Evolutionary conservation across 2,888 invertebrate genomes (phyloP), one percentile per base, ranked within the genome.

Genomic region (Torymus texanus): DNA sequence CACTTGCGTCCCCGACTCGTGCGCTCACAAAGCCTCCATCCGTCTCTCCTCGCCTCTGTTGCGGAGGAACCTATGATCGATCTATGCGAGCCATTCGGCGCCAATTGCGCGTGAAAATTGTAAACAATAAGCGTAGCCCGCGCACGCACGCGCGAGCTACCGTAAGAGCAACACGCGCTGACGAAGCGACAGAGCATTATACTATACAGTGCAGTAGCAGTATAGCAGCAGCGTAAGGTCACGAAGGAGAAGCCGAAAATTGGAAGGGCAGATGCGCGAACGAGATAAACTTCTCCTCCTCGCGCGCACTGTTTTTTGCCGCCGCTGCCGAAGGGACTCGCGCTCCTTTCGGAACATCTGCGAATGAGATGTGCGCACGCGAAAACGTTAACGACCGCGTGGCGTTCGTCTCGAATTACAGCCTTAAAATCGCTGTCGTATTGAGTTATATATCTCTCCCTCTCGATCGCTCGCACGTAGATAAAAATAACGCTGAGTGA

Each of bases 41-140:
- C 66, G 51, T 41, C 41, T 41, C 41, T 41, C 41, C 41, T 41
- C 41, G 41, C 41, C 41, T 41, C 58, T 16, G n/a, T 58, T 29
- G 18, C 70, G 80, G 81, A 85, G 84, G 81, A 86, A 85, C 85
- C 81, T 81, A 86, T 85, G 88, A 90, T 90, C 89, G 87, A 89
- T 90, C 88, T 87, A 87, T 85, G 85, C 63, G 16, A 59, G 79
- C 80, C 81, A 89, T 88, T 87, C 86, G 84, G 70, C 81, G 86
- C 82, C 90, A 89, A 90, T 90, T 90, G 88, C 86, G 86, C 89
- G 89, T 89, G 87, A 89, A 88, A 90, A 88, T 89, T 85, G 86
- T 86, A 87, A 86, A 90, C 89, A 89, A 90, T 87, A 62, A 53
- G 8, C 2, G 58, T 50, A 2, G 21, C 18, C 59, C 12, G 63